These are phyloP conservation scores for Ailuropoda melanoleuca DNA, from an alignment of 2,113 vertebrate species.

Conservation along the genomic window DNA sequence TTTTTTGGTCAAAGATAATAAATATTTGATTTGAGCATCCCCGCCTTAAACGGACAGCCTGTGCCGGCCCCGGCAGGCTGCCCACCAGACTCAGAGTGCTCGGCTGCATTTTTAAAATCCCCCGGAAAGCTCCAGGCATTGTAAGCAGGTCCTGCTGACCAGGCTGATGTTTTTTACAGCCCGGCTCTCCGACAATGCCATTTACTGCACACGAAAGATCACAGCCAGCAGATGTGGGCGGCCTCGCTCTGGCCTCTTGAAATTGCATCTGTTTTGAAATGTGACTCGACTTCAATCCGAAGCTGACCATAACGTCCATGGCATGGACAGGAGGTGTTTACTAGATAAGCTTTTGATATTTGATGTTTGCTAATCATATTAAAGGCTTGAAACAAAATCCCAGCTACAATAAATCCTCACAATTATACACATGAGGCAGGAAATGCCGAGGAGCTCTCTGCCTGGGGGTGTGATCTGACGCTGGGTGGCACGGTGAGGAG, in stretches of 20 bases:
- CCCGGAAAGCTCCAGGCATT: conserved; percentile 59
- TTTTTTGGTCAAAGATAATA: conserved; percentile 44
- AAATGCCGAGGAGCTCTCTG: background rate
- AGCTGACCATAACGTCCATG: conserved; percentile 64
- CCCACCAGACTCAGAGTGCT: background rate
- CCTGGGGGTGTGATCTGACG: background rate
- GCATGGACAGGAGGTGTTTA: conserved; percentile 66
- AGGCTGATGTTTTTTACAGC: conserved; percentile 43
- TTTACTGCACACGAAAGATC: conserved; percentile 68
- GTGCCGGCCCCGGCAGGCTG: background rate
- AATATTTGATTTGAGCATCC: conserved; percentile 15
- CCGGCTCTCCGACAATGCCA: conserved; percentile 39
- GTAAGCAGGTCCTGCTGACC: conserved; percentile 61
- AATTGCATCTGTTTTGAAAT: conserved; percentile 79
- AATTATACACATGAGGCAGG: conserved; percentile 37
- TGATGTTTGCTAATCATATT: conserved; percentile 77
- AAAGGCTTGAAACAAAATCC: conserved; percentile 74
- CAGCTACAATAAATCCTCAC: conserved; percentile 61
- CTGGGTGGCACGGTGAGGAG: background rate
- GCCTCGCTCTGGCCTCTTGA: conserved; percentile 62
- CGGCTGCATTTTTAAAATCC: conserved; percentile 53
- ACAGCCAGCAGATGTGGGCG: conserved; percentile 64
- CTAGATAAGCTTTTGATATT: conserved; percentile 78
- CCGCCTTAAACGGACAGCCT: background rate
- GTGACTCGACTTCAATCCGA: conserved; percentile 70